These are phyloP conservation scores for Thera britannica DNA, from an alignment of 2,888 invertebrate species.

Conservation along the genomic window DNA sequence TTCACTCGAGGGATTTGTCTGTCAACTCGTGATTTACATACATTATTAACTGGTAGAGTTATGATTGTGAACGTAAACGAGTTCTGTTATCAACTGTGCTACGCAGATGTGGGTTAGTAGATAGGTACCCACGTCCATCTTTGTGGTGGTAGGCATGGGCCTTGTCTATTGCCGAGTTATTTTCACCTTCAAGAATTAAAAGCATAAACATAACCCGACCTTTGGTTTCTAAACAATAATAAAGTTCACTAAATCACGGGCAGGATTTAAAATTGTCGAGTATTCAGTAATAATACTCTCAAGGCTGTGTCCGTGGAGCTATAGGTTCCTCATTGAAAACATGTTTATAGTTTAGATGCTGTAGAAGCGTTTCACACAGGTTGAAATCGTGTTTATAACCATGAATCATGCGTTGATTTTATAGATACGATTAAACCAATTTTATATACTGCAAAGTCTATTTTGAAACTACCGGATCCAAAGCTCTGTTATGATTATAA, in stretches of 20 bases:
- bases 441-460: conserved; percentile 21
- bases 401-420: conserved; percentile 30
- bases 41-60: not conserved
- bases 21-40: not conserved
- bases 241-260: conserved; percentile 56
- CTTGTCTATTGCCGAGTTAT: conserved; percentile 55
- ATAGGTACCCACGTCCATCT: conserved; percentile 39
- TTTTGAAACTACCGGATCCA: conserved; percentile 5
- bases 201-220: conserved; percentile 58
- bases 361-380: conserved; percentile 20
- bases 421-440: conserved; percentile 30
- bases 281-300: conserved; percentile 53
- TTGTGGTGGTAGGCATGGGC: conserved; percentile 40
- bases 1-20: conserved; percentile 1
- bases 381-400: conserved; percentile 24
- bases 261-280: conserved; percentile 56
- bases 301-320: conserved; percentile 44
- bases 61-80: conserved; percentile 1
- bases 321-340: conserved; percentile 25
- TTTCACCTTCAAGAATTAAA: conserved; percentile 69
- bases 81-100: conserved; percentile 6
- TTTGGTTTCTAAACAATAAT: conserved; percentile 59
- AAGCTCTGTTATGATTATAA: not conserved
- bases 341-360: conserved; percentile 14
- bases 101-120: conserved; percentile 57